Percentiles rank a stretch among this genome's conserved stretches.
phyloP scores from a whole-genome alignment of 2,113 vertebrate genomes.

The Sporophila hypoxantha region DNA sequence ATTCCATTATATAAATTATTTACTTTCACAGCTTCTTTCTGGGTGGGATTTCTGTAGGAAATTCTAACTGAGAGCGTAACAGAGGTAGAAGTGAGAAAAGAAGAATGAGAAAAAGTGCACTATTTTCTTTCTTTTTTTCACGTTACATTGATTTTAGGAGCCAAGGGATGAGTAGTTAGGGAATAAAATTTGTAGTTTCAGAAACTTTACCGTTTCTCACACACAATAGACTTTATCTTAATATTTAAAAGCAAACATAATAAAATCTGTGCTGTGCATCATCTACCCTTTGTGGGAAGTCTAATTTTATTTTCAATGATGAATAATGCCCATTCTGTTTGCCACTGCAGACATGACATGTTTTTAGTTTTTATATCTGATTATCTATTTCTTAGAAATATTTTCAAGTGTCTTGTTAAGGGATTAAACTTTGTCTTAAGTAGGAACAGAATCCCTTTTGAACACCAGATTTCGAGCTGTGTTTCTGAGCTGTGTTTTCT shows the following conservation, averaged over 20 bases:
- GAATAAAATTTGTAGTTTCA: not conserved
- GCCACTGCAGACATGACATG: not conserved
- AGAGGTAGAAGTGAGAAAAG: not conserved
- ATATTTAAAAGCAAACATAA: not conserved
- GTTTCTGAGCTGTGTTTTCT: not conserved
- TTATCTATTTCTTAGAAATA: not conserved
- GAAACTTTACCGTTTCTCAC: not conserved
- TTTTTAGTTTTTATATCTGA: not conserved
- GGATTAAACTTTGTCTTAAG: not conserved
- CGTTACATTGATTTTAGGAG: not conserved
- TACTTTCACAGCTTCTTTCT: not conserved
- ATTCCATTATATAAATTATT: not conserved
- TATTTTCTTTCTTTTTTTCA: not conserved
- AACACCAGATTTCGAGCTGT: not conserved
- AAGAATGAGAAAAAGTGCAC: not conserved
- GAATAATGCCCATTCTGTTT: not conserved
- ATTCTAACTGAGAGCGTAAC: not conserved
- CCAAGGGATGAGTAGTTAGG: fast-evolving
- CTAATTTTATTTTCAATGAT: not conserved
- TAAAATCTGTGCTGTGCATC: not conserved
- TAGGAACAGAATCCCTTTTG: not conserved
- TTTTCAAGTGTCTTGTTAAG: not conserved
- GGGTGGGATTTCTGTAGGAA: not conserved
- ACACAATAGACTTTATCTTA: not conserved
- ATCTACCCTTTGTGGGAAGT: not conserved